Conservation (phyloP, 2,888 invertebrate genomes). For the Dendrolimus pini region DNA sequence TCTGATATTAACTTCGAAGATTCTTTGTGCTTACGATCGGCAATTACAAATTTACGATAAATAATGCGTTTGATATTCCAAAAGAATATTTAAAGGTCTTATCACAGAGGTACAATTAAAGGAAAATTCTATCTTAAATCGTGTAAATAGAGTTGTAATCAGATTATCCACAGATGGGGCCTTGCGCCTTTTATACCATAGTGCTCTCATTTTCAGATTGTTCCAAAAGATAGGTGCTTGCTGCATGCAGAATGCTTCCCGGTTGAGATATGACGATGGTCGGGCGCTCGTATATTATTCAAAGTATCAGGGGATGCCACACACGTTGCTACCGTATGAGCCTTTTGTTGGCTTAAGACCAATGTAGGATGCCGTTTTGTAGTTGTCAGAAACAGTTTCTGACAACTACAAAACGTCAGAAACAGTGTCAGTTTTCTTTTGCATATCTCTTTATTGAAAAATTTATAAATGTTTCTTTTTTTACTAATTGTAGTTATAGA, state of each 20-base stretch:
- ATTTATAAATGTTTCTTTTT: too few species aligned
- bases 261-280: slow-evolving; percentile 68
- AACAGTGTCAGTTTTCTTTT: too few species aligned
- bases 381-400: too few species aligned
- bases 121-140: neutral
- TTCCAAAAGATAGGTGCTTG: slow-evolving; percentile 65
- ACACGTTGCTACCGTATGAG: slow-evolving; percentile 53
- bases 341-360: slow-evolving; percentile 3
- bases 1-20: slow-evolving; percentile 47
- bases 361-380: too few species aligned
- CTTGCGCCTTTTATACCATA: slow-evolving; percentile 1
- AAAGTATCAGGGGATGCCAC: slow-evolving; percentile 58
- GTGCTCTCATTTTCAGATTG: slow-evolving; percentile 64
- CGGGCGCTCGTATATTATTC: slow-evolving; percentile 57
- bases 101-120: neutral
- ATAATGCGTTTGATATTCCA: slow-evolving; percentile 47
- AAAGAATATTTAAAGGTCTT: neutral
- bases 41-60: slow-evolving; percentile 67
- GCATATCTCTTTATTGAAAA: too few species aligned
- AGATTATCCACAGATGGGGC: neutral
- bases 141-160: slow-evolving; percentile 16
- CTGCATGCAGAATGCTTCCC: slow-evolving; percentile 72
- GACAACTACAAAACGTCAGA: too few species aligned
- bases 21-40: slow-evolving; percentile 41
- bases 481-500: too few species aligned